phyloP scores from a whole-genome alignment of 2,888 invertebrate genomes.

The Drosophila silvestris region DNA sequence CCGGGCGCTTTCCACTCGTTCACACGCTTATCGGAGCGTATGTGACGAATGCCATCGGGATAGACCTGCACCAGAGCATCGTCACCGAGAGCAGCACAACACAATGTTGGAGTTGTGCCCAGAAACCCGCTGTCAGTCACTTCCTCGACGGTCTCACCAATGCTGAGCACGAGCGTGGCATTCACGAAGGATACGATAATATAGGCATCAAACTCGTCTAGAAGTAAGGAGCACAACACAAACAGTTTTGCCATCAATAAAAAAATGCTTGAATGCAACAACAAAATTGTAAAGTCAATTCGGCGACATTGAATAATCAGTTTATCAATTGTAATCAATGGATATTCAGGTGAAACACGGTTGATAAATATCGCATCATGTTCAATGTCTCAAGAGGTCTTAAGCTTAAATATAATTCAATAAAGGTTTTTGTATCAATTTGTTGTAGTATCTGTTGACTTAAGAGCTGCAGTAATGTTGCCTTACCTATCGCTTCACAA shows the following conservation, averaged over 20 bases:
- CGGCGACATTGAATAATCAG: constrained; percentile 80
- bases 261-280: constrained; percentile 1
- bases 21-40: constrained; percentile 98
- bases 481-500: constrained; percentile 83
- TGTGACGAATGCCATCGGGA: constrained; percentile 99
- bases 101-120: constrained; percentile 99
- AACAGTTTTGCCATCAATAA: constrained; percentile 21
- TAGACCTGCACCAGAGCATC: constrained; percentile 99
- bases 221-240: constrained; percentile 56
- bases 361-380: constrained; percentile 84
- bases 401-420: constrained; percentile 33
- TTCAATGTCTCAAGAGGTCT: constrained; percentile 68
- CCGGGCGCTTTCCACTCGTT: constrained; percentile 99
- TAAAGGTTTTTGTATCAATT: constrained; percentile 17
- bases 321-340: constrained; percentile 86
- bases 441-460: constrained; percentile 77
- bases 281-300: constrained; percentile 7
- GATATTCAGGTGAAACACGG: constrained; percentile 88
- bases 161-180: constrained; percentile 98
- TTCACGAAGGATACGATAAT: constrained; percentile 99
- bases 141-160: constrained; percentile 99
- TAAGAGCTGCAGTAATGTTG: constrained; percentile 81
- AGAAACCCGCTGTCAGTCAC: constrained; percentile 99
- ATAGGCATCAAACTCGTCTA: constrained; percentile 92
- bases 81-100: constrained; percentile 98